A percentile compares a stretch with the other conserved stretches of the same genome.
phyloP scores from a whole-genome alignment of 2,888 invertebrate species.

The Phrixothrix hirtus region DNA sequence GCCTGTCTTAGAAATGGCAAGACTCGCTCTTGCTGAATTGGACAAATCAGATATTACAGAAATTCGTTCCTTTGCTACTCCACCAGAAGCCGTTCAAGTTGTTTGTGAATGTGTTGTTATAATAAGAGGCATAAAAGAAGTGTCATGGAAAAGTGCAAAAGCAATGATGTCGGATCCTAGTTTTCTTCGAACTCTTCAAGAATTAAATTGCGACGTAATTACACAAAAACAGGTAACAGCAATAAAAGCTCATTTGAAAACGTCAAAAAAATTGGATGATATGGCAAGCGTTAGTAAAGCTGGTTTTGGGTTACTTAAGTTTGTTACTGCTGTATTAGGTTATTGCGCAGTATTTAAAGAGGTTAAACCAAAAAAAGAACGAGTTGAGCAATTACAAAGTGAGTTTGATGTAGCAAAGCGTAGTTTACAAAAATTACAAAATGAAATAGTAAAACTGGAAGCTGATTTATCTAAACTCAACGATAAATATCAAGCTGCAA shows the following conservation, averaged over 20 bases:
- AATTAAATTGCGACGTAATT: conserved; percentile 83
- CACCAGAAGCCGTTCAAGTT: conserved; percentile 85
- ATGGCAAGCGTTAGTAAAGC: conserved; percentile 86
- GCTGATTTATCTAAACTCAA: conserved; percentile 70
- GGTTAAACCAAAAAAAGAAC: conserved; percentile 83
- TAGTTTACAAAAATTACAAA: conserved; percentile 72
- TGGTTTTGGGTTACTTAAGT: conserved; percentile 82
- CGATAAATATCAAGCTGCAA: conserved; percentile 75
- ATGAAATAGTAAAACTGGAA: conserved; percentile 74
- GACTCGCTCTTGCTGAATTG: conserved; percentile 77
- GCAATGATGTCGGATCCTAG: conserved; percentile 89
- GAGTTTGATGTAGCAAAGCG: conserved; percentile 68
- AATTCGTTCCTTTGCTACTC: conserved; percentile 89
- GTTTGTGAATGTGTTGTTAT: conserved; percentile 91
- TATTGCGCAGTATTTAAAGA: conserved; percentile 88
- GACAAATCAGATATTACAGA: conserved; percentile 92
- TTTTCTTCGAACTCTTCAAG: conserved; percentile 77
- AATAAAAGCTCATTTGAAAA: conserved; percentile 74
- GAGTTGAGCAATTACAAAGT: conserved; percentile 74
- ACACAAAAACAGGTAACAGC: conserved; percentile 71
- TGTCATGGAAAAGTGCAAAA: conserved; percentile 89
- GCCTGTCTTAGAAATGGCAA: conserved; percentile 82
- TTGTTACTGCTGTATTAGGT: conserved; percentile 84
- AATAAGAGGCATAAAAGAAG: conserved; percentile 78
- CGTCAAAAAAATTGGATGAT: conserved; percentile 73